Percentiles rank a stretch among this genome's conserved stretches.
phyloP scores from a whole-genome alignment of 2,888 invertebrate species.

The Scaptomyza reducta region DNA sequence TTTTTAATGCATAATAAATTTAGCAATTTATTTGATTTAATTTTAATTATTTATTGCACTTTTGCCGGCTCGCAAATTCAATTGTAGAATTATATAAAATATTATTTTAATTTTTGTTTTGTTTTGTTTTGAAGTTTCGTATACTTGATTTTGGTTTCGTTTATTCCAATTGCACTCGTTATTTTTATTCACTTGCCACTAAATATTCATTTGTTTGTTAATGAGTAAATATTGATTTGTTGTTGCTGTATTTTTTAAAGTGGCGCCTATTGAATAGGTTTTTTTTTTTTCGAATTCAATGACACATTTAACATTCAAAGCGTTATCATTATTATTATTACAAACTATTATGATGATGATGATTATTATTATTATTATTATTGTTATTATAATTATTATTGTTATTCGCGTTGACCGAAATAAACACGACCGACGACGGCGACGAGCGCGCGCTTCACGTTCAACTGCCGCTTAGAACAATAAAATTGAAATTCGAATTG shows the following conservation, averaged over 20 bases:
- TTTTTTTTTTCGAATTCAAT: slow-evolving; percentile 36
- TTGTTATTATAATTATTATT: slow-evolving; percentile 45
- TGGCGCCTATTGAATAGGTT: slow-evolving; percentile 51
- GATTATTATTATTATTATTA: slow-evolving; percentile 56
- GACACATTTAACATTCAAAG: slow-evolving; percentile 50
- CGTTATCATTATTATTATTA: slow-evolving; percentile 58
- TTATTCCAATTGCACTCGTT: slow-evolving; percentile 54
- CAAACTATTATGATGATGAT: slow-evolving; percentile 58
- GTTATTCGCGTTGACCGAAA: slow-evolving; percentile 59
- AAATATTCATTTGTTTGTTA: slow-evolving; percentile 21
- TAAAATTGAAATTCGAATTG: slow-evolving; percentile 25
- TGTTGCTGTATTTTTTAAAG: slow-evolving; percentile 18
- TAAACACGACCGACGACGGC: slow-evolving; percentile 60
- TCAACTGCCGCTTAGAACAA: slow-evolving; percentile 32
- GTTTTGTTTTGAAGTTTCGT: slow-evolving; percentile 43
- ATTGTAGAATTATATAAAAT: slow-evolving; percentile 35
- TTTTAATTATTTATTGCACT: slow-evolving; percentile 61
- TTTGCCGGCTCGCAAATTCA: slow-evolving; percentile 39
- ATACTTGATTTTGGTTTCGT: slow-evolving; percentile 58
- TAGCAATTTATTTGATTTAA: slow-evolving; percentile 9
- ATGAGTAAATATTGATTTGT: slow-evolving; percentile 41
- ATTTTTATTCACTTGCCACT: slow-evolving; percentile 52
- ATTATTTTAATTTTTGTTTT: slow-evolving; percentile 10
- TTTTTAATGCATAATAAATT: slow-evolving; percentile 43
- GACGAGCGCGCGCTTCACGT: slow-evolving; percentile 59